Conservation (phyloP, 2,113 vertebrate genomes). For the Tychaedon coryphoeus region DNA sequence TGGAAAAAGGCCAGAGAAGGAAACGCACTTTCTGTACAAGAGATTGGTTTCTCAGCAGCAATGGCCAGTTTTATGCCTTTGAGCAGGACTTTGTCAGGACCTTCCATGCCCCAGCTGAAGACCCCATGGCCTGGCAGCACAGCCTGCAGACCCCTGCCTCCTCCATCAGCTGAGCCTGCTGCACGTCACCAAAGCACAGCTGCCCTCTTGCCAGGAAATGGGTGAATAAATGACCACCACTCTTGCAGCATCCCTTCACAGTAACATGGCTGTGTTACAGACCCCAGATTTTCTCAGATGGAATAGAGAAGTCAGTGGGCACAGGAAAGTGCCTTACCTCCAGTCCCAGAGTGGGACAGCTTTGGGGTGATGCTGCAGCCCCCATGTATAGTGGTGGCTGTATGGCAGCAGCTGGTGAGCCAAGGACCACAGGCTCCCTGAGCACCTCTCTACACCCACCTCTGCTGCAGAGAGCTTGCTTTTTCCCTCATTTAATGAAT, state of each 20-base stretch:
- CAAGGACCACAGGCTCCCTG: not conserved
- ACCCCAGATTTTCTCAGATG: not conserved
- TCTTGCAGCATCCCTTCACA: not conserved
- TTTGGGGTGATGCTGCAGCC: not conserved
- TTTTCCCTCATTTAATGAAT: conserved; percentile 28
- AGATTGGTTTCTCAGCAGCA: not conserved
- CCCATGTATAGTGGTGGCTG: not conserved
- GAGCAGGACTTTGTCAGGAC: not conserved
- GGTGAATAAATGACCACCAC: accelerated
- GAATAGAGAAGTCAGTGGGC: not conserved
- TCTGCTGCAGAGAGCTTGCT: not conserved
- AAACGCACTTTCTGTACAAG: not conserved
- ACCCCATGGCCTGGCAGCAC: not conserved
- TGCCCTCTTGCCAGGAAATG: not conserved
- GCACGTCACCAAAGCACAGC: accelerated
- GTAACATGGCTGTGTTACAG: accelerated
- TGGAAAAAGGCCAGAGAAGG: not conserved
- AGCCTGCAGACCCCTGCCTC: not conserved
- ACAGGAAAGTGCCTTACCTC: not conserved
- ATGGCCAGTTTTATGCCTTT: not conserved
- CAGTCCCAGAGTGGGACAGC: not conserved
- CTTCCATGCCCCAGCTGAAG: not conserved
- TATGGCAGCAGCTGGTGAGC: not conserved
- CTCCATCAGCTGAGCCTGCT: not conserved
- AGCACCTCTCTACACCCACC: not conserved